These are phyloP conservation scores for Leucosticte australis DNA, from an alignment of 2,113 vertebrate genomes.

Conservation along the genomic window DNA sequence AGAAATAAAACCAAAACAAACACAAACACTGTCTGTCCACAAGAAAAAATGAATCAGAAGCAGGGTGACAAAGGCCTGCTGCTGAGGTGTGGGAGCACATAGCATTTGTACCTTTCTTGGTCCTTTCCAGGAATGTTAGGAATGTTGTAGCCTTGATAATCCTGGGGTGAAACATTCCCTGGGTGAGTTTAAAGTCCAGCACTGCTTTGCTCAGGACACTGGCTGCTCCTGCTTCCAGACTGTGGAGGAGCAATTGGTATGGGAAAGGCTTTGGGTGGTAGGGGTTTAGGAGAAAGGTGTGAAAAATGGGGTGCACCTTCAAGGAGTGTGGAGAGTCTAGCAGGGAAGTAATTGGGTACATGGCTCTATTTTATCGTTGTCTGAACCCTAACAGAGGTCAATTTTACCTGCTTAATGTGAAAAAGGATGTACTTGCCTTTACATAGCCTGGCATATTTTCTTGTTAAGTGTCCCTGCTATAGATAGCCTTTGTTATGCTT, in stretches of 20 bases:
- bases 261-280: neutral
- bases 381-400: neutral
- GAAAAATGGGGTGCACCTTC: neutral
- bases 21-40: fast-evolving
- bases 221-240: neutral
- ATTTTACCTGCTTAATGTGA: neutral
- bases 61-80: neutral
- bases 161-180: neutral
- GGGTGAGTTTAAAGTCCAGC: neutral
- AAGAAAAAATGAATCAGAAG: neutral
- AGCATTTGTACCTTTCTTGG: fast-evolving
- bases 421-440: neutral
- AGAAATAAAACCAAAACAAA: neutral
- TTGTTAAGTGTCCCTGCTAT: neutral
- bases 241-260: fast-evolving
- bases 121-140: neutral
- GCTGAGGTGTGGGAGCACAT: fast-evolving
- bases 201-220: neutral
- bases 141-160: neutral
- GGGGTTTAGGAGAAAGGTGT: neutral
- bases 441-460: neutral
- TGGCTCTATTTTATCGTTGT: neutral
- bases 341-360: neutral
- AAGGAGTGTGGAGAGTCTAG: neutral
- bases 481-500: neutral